Evolutionary conservation across 2,888 invertebrate genomes (phyloP).

Genomic region (Neoascia interrupta): DNA sequence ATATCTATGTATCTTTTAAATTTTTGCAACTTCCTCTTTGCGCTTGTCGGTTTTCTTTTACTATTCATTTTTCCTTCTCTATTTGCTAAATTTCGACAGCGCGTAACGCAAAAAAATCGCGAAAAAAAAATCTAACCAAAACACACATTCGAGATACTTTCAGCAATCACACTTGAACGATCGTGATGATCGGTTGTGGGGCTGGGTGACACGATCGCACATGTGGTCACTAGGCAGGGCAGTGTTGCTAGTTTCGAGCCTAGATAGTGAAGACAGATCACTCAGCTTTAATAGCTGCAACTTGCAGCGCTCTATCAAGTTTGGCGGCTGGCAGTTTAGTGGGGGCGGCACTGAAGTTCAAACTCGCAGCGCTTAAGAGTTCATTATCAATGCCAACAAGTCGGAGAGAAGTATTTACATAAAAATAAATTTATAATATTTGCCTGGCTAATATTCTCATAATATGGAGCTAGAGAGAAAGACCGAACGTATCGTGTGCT

Average conservation of each 20-base stretch:
- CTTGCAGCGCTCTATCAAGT: constrained; percentile 24
- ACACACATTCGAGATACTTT: constrained; percentile 26
- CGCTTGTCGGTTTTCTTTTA: background rate
- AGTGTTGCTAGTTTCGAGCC: constrained; percentile 9
- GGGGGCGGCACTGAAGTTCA: constrained; percentile 11
- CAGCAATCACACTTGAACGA: constrained; percentile 21
- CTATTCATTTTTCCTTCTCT: constrained; percentile 8
- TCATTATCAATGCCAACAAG: constrained; percentile 67
- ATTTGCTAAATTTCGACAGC: constrained; percentile 19
- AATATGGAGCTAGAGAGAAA: too few species aligned
- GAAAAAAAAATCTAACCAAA: constrained; percentile 1
- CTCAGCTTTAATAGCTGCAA: constrained; percentile 44
- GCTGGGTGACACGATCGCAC: constrained; percentile 28
- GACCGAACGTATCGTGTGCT: background rate
- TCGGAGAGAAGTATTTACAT: constrained; percentile 33
- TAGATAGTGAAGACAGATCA: constrained; percentile 37
- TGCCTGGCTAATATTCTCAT: too few species aligned
- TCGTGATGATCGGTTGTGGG: constrained; percentile 18
- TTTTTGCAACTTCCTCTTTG: background rate
- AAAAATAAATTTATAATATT: too few species aligned
- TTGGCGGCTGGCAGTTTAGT: background rate
- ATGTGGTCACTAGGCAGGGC: background rate
- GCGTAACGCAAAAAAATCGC: constrained; percentile 31
- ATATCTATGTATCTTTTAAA: background rate
- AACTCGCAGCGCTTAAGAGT: constrained; percentile 52